Percentiles rank a stretch among this genome's conserved stretches.
These are phyloP conservation scores for Tethya wilhelma DNA, from an alignment of 37 sponge, comb jelly and placozoan genomes.

Conservation along the genomic window DNA sequence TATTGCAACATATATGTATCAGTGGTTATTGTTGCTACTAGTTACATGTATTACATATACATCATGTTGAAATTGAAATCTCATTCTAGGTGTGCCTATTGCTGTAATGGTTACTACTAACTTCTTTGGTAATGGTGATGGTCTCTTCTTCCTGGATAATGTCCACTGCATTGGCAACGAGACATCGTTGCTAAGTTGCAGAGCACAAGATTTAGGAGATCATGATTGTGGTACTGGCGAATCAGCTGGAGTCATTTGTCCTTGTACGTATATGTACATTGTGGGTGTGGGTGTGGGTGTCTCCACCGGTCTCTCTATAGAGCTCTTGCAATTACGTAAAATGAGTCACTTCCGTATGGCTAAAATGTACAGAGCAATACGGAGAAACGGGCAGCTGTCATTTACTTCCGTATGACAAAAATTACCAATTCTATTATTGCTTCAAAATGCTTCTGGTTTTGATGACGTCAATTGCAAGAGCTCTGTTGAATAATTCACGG, in stretches of 20 bases:
- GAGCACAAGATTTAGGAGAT: not conserved
- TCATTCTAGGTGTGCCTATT: not conserved
- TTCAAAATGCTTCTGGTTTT: too few species aligned
- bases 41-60: not conserved
- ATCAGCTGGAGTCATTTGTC: slow-evolving; percentile 9
- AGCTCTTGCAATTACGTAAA: too few species aligned
- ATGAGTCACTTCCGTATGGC: too few species aligned
- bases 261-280: slow-evolving; percentile 2
- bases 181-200: not conserved
- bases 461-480: too few species aligned
- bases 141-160: slow-evolving; percentile 10
- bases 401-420: too few species aligned
- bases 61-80: not conserved
- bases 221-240: not conserved
- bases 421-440: too few species aligned
- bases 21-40: not conserved
- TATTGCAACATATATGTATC: not conserved
- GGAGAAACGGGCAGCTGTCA: too few species aligned
- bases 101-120: not conserved
- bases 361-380: too few species aligned
- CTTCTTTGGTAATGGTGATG: slow-evolving; percentile 6
- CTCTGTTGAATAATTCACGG: too few species aligned
- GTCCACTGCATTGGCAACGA: not conserved
- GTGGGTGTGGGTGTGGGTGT: too few species aligned
- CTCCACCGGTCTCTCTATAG: too few species aligned